These are phyloP conservation scores for Semnornis frantzii DNA, from an alignment of 2,113 vertebrate genomes.

Conservation along the genomic window DNA sequence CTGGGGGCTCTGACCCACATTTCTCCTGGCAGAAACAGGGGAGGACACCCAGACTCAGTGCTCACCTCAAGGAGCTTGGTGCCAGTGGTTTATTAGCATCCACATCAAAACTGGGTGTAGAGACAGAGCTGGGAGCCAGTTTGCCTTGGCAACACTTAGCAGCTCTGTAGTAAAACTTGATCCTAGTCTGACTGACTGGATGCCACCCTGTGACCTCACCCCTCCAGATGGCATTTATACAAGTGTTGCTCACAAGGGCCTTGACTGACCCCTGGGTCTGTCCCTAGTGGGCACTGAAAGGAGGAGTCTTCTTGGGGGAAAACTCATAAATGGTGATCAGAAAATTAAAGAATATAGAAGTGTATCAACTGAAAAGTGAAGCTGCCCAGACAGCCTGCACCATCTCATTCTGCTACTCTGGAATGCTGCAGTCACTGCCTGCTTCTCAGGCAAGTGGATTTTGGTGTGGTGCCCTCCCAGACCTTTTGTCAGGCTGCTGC, in stretches of 20 bases:
- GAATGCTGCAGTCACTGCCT: background rate
- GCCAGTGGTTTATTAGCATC: background rate
- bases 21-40: background rate
- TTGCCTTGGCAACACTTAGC: background rate
- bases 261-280: background rate
- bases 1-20: background rate
- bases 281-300: background rate
- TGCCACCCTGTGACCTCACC: background rate
- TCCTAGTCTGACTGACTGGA: background rate
- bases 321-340: rapidly evolving
- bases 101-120: background rate
- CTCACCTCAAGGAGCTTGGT: background rate
- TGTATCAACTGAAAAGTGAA: background rate
- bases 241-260: background rate
- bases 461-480: background rate
- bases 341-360: background rate
- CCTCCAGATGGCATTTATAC: background rate
- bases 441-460: background rate
- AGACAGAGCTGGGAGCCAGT: background rate
- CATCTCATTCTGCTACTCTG: background rate
- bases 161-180: background rate
- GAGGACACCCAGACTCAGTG: background rate
- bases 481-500: background rate
- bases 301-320: background rate
- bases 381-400: background rate